Conservation (phyloP, 1,140 invertebrate species). For the Cydia pomonella region DNA sequence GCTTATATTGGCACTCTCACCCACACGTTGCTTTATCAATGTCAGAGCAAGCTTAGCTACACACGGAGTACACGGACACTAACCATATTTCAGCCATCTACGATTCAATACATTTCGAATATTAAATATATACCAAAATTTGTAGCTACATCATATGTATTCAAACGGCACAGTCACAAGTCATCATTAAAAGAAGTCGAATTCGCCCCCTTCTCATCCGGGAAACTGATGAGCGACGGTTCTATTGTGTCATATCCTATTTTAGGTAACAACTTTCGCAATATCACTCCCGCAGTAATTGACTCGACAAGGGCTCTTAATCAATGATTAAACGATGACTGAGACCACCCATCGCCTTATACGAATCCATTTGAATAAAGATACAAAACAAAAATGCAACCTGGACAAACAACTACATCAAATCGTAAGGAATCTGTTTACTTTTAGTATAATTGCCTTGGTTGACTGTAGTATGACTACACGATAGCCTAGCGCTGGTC, state of each 20-base stretch:
- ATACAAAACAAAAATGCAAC: too few relatives aligned
- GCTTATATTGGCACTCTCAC: too few relatives aligned
- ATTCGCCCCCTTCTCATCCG: conserved; percentile 19
- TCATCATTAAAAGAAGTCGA: background rate
- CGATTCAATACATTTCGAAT: too few relatives aligned
- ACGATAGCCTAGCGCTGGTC: too few relatives aligned
- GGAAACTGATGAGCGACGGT: conserved; percentile 50
- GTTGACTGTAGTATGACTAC: background rate
- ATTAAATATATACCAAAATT: too few relatives aligned
- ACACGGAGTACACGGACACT: too few relatives aligned
- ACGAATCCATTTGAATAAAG: conserved; percentile 47
- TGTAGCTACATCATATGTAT: too few relatives aligned
- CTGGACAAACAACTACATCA: background rate
- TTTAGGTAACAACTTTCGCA: conserved; percentile 73
- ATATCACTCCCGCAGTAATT: conserved; percentile 60
- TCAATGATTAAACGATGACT: conserved; percentile 59
- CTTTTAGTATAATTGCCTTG: background rate
- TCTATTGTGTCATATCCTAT: conserved; percentile 77
- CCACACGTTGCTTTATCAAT: too few relatives aligned
- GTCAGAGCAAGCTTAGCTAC: too few relatives aligned
- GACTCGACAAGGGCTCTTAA: conserved; percentile 64
- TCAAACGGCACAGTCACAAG: background rate
- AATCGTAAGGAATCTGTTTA: conserved; percentile 39
- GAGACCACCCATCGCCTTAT: conserved; percentile 37
- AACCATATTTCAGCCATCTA: too few relatives aligned